Percentiles rank a stretch among this genome's conserved stretches.
Evolutionary conservation across 2,888 invertebrate species (phyloP).

Genomic region (Geophilus truncorum): DNA sequence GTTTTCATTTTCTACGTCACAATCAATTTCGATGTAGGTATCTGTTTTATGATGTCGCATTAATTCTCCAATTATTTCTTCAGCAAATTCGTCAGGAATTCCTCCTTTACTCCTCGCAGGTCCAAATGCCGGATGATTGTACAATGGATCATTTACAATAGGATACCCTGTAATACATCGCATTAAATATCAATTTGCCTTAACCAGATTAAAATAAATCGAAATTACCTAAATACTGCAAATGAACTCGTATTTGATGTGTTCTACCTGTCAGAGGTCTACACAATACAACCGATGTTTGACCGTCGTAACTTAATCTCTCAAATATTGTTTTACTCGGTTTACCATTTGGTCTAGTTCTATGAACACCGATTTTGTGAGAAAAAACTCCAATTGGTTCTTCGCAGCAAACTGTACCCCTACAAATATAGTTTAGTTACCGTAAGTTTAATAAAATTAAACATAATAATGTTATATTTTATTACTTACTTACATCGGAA

Average conservation of each 20-base stretch:
- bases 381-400: constrained; percentile 90
- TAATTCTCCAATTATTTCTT: constrained; percentile 73
- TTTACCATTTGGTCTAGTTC: constrained; percentile 87
- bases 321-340: constrained; percentile 87
- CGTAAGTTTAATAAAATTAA: neutral
- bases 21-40: constrained; percentile 88
- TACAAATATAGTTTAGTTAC: constrained; percentile 46
- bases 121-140: constrained; percentile 94
- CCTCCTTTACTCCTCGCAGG: constrained; percentile 85
- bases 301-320: constrained; percentile 78
- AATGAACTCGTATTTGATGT: constrained; percentile 97
- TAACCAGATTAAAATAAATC: neutral
- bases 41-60: constrained; percentile 90
- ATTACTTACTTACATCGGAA: constrained; percentile 70
- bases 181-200: neutral
- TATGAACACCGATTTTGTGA: constrained; percentile 93
- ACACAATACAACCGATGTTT: constrained; percentile 88
- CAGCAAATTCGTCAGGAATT: constrained; percentile 78
- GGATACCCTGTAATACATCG: constrained; percentile 69
- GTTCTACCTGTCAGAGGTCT: constrained; percentile 92
- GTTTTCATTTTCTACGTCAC: constrained; percentile 56
- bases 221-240: constrained; percentile 83
- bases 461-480: neutral
- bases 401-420: constrained; percentile 74
- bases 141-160: constrained; percentile 93